These are phyloP conservation scores for Melanostoma scalare DNA, from an alignment of 2,888 invertebrate species.

Conservation along the genomic window DNA sequence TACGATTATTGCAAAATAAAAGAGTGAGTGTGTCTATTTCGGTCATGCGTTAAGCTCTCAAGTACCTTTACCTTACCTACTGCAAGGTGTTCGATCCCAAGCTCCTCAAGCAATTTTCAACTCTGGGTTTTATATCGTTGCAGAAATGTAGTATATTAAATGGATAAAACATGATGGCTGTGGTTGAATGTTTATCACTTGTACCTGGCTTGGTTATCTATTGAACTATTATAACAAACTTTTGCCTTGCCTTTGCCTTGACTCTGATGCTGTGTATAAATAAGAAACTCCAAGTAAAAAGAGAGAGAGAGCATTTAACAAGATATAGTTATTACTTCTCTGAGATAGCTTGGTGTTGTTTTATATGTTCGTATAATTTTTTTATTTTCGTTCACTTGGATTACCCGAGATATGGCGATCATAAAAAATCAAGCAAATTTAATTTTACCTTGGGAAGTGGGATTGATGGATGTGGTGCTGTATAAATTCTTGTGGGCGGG, in stretches of 20 bases:
- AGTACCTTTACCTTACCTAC: neutral
- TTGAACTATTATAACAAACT: conserved; percentile 60
- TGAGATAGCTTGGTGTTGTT: conserved; percentile 18
- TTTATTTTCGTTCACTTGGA: conserved; percentile 9
- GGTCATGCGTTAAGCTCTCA: conserved; percentile 51
- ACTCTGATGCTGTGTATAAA: conserved; percentile 20
- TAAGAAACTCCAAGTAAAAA: conserved; percentile 8
- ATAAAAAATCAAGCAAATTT: conserved; percentile 3
- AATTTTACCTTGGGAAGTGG: neutral
- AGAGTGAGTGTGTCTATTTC: conserved; percentile 64
- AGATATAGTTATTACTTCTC: conserved; percentile 34
- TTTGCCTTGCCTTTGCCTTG: conserved; percentile 34
- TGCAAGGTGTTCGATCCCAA: conserved; percentile 26
- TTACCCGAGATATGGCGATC: neutral
- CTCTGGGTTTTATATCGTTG: conserved; percentile 2
- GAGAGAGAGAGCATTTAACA: neutral
- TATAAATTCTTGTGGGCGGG: too few relatives aligned
- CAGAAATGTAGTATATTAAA: conserved; percentile 15
- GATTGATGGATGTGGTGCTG: neutral
- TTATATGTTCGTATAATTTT: conserved; percentile 5
- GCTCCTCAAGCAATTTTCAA: conserved; percentile 24
- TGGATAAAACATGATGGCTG: conserved; percentile 31
- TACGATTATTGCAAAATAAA: conserved; percentile 69
- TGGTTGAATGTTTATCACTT: conserved; percentile 51
- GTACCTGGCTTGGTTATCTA: conserved; percentile 34